Evolutionary conservation across 2,113 vertebrate genomes (phyloP).

Genomic region (Petroica traversi): DNA sequence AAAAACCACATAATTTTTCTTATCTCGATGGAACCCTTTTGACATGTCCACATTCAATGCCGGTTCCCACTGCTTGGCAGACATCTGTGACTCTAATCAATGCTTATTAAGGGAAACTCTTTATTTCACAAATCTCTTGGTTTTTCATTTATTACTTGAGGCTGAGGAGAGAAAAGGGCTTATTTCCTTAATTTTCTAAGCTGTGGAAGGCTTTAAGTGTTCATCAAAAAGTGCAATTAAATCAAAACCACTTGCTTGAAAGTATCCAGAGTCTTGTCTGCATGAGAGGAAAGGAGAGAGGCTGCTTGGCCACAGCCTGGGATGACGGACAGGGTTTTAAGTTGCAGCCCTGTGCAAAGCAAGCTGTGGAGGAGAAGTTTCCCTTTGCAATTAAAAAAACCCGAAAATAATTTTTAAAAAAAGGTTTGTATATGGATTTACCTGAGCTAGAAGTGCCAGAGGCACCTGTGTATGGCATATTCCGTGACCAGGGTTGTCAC

Average conservation of each 20-base stretch:
- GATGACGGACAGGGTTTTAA: rapidly evolving
- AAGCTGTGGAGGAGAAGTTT: neutral
- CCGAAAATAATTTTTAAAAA: too few relatives aligned
- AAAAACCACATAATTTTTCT: too few relatives aligned
- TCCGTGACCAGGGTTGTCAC: rapidly evolving
- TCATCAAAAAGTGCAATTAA: neutral
- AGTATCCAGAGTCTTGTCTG: neutral
- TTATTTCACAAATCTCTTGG: neutral
- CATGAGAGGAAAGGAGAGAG: neutral
- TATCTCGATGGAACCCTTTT: neutral
- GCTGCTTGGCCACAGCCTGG: neutral
- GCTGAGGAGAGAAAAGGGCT: rapidly evolving
- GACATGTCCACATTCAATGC: rapidly evolving
- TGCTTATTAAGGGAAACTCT: neutral
- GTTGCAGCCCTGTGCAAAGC: neutral
- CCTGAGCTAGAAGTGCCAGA: neutral
- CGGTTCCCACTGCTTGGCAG: neutral
- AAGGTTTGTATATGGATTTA: neutral
- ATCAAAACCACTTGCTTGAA: neutral
- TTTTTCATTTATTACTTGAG: neutral
- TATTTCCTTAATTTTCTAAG: neutral
- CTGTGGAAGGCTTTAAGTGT: rapidly evolving
- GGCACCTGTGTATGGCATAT: too few relatives aligned
- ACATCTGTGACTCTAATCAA: neutral
- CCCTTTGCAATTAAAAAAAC: too few relatives aligned